Percentiles rank a stretch among this genome's conserved stretches.
phyloP scores from a whole-genome alignment of 1,140 invertebrate genomes.

The Watersipora subatra region DNA sequence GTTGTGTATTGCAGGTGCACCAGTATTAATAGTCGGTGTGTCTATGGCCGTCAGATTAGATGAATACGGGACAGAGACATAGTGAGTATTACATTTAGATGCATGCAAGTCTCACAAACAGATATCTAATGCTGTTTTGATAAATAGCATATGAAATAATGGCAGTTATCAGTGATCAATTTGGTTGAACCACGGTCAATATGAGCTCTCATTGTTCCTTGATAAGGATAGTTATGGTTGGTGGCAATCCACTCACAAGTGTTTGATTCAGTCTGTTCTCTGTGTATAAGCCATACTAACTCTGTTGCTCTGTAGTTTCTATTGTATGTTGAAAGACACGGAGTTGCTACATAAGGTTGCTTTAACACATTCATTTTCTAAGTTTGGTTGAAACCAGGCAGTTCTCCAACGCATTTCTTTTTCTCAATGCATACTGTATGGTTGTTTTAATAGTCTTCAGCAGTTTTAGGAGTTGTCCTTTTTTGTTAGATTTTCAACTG shows the following conservation, averaged over 20 bases:
- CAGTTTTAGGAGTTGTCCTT: neutral
- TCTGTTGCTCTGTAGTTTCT: too few relatives aligned
- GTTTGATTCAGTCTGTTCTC: too few relatives aligned
- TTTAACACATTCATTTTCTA: too few relatives aligned
- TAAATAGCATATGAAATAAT: neutral
- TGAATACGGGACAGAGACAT: neutral
- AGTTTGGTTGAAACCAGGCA: too few relatives aligned
- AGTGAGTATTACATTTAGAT: neutral
- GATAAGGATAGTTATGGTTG: neutral
- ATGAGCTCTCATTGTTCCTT: neutral
- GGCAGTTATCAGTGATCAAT: neutral
- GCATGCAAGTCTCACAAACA: neutral
- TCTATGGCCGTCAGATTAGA: neutral
- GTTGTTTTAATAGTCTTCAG: neutral
- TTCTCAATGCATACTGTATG: too few relatives aligned
- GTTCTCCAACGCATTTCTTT: too few relatives aligned
- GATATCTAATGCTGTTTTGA: neutral
- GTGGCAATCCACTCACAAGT: neutral
- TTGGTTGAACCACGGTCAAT: neutral
- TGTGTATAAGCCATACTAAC: too few relatives aligned
- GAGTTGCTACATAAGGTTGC: too few relatives aligned
- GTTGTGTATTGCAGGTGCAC: neutral
- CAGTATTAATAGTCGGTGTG: neutral
- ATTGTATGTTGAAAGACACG: too few relatives aligned
- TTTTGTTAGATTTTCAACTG: neutral